Evolutionary conservation across 2,888 invertebrate genomes (phyloP).

Genomic region (Trichogramma evanescens): DNA sequence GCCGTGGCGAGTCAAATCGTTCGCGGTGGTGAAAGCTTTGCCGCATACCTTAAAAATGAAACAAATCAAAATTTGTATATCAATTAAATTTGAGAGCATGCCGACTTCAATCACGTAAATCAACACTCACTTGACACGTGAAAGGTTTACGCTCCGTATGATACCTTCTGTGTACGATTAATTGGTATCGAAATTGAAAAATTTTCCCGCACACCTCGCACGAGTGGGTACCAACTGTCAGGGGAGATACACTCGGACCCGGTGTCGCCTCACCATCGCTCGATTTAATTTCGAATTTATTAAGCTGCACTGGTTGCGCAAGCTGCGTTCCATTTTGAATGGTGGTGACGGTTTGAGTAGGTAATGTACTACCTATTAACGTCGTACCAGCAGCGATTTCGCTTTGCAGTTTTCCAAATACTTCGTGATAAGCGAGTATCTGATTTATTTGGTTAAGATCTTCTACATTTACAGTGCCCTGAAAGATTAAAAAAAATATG

Average conservation of each 20-base stretch:
- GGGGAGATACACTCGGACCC: slow-evolving; percentile 54
- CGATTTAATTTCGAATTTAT: slow-evolving; percentile 44
- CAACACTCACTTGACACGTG: slow-evolving; percentile 53
- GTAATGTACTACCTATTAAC: slow-evolving; percentile 41
- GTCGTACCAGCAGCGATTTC: slow-evolving; percentile 51
- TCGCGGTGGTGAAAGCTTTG: slow-evolving; percentile 72
- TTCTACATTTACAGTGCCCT: slow-evolving; percentile 61
- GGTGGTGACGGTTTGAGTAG: slow-evolving; percentile 45
- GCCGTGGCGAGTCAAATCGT: slow-evolving; percentile 73
- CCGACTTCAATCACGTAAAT: not conserved
- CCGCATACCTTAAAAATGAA: slow-evolving; percentile 65
- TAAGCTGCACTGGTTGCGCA: slow-evolving; percentile 44
- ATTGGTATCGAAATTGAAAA: slow-evolving; percentile 80
- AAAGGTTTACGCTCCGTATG: slow-evolving; percentile 81
- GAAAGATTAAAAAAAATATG: not conserved
- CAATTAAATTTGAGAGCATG: not conserved
- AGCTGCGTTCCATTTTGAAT: slow-evolving; percentile 45
- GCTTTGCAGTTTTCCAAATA: slow-evolving; percentile 65
- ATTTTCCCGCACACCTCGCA: slow-evolving; percentile 82
- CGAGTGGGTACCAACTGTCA: slow-evolving; percentile 60
- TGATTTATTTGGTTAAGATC: slow-evolving; percentile 80
- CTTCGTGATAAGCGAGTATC: slow-evolving; percentile 77
- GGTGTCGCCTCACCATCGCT: slow-evolving; percentile 44
- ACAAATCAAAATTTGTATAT: not conserved
- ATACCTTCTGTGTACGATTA: slow-evolving; percentile 80